These are phyloP conservation scores for Fulica atra DNA, from an alignment of 2,113 vertebrate species.

Conservation along the genomic window DNA sequence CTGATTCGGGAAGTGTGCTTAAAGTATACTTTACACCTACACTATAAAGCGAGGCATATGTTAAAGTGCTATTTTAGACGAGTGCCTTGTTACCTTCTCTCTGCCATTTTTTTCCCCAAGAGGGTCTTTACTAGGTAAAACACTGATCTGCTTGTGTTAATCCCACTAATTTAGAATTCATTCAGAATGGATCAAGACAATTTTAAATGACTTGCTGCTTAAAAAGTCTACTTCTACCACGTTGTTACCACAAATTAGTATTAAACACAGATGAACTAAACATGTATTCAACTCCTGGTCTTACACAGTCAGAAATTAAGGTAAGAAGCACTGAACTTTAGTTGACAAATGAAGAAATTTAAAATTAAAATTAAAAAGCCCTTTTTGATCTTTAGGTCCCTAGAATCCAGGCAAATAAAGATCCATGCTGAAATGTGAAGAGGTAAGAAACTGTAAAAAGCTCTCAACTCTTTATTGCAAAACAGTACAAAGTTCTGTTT, in stretches of 20 bases:
- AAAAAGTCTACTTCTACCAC: background rate
- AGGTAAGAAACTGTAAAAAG: background rate
- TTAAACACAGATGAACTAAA: background rate
- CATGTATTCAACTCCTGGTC: background rate
- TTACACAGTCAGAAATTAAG: background rate
- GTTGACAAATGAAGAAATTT: background rate
- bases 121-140: slow-evolving; percentile 21
- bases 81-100: background rate
- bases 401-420: background rate
- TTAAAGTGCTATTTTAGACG: background rate
- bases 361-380: background rate
- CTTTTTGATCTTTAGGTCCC: background rate
- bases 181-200: background rate
- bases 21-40: background rate
- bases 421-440: background rate
- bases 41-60: background rate
- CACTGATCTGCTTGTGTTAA: background rate
- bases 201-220: background rate
- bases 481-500: background rate
- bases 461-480: background rate
- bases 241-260: background rate
- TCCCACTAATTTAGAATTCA: slow-evolving; percentile 1
- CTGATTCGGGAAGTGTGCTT: background rate
- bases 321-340: background rate
- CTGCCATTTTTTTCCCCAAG: background rate